Base-by-base conservation (phyloP, 2,888 invertebrate species). In the Eilema caniola region DNA sequence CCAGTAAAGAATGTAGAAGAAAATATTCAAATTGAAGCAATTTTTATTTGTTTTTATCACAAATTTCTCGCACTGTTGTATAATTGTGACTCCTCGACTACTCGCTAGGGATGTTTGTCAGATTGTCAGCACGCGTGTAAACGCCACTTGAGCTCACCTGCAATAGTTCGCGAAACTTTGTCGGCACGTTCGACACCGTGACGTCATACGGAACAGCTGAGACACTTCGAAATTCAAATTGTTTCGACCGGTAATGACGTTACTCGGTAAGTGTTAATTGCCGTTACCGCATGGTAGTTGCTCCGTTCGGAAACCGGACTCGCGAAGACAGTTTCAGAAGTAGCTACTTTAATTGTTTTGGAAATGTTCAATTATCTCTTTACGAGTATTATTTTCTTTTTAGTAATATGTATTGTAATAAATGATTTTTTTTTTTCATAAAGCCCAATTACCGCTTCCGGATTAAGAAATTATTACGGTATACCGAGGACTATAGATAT, bases 61-160 rank as follows among this genome's bases (percentile, higher is more conserved):
- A n/a, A n/a, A 25, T 28, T 47, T 25, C 12, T 24, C 3, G 5
- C 5, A 41, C 25, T n/a, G 68, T 59, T 73, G 47, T n/a, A 20
- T 8, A 2, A 56, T 53, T 20, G 11, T 16, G 20, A 24, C 86
- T 86, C 83, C 65, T 61, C 8, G 33, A 62, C 83, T 82, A 82
- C n/a, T 28, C 75, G 53, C 78, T 76, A 76, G 84, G 82, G 79
- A 84, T 85, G 86, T 87, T 88, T 86, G 87, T 86, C 84, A 84
- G 86, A 85, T 88, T 87, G 88, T 85, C 83, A 85, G 83, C 82
- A 82, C 76, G 74, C 79, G 67, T 74, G 80, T 82, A 77, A 80
- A 72, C 76, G 67, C 73, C 73, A 76, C 76, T 82, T 72, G 79
- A 72, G 71, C 61, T 69, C 80, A 82, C 84, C 83, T 83, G 80